A percentile compares a stretch with the other conserved stretches of the same genome.
Conservation (phyloP, 2,113 vertebrate genomes). For the Tachycineta bicolor region DNA sequence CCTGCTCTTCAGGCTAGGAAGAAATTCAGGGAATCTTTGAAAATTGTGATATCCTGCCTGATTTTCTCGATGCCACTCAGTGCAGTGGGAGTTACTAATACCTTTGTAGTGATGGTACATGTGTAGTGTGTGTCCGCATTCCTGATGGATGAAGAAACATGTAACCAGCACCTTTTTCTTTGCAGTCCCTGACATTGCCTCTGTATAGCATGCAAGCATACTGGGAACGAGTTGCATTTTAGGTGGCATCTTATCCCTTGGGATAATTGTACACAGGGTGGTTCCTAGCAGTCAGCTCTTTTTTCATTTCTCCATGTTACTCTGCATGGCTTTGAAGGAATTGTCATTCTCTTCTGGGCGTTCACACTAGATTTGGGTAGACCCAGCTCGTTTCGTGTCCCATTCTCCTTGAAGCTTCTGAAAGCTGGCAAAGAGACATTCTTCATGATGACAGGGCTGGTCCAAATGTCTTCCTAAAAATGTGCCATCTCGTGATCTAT, state of each 20-base stretch:
- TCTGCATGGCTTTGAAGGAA: not conserved
- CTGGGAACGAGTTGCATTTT: not conserved
- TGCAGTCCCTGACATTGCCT: not conserved
- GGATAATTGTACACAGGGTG: not conserved
- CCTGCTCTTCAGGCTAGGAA: not conserved
- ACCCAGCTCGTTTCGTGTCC: not conserved
- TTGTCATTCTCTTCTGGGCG: not conserved
- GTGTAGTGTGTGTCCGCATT: not conserved
- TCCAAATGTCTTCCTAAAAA: not conserved
- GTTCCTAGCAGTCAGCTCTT: not conserved
- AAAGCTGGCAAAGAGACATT: not conserved
- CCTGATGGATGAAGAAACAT: not conserved
- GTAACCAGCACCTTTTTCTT: not conserved
- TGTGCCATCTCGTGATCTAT: not conserved
- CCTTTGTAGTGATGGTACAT: not conserved
- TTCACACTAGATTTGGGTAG: not conserved
- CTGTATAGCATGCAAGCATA: not conserved
- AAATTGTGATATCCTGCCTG: not conserved
- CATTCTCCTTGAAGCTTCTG: not conserved
- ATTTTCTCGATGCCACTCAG: not conserved
- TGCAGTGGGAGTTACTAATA: not conserved
- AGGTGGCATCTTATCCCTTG: not conserved
- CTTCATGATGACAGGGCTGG: not conserved
- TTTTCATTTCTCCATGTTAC: not conserved
- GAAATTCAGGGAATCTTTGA: not conserved